Conservation (phyloP, 2,113 vertebrate species). For the Pseudonaja textilis region DNA sequence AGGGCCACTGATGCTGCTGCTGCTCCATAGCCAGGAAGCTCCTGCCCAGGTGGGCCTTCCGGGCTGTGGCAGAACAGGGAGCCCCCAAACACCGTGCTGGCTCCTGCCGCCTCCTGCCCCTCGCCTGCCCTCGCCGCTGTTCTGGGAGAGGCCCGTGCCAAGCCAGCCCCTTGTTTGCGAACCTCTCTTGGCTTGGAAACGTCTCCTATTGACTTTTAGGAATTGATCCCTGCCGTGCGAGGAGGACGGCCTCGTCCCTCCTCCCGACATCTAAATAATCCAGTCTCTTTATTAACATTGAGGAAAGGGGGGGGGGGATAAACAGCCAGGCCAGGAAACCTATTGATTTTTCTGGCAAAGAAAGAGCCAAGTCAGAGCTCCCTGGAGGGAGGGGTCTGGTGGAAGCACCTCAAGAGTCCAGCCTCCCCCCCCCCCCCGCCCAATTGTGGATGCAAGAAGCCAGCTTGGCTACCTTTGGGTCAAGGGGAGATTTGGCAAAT, state of each 20-base stretch:
- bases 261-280: neutral
- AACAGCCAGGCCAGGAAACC: neutral
- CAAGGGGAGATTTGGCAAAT: neutral
- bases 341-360: neutral
- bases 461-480: neutral
- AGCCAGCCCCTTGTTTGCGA: neutral
- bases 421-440: neutral
- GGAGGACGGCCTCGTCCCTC: neutral
- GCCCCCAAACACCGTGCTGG: neutral
- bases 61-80: neutral
- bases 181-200: neutral
- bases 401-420: neutral
- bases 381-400: neutral
- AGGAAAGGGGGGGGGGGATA: neutral
- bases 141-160: neutral
- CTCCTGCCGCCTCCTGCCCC: neutral
- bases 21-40: neutral
- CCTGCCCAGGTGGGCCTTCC: neutral
- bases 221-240: conserved; percentile 6
- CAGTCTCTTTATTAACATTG: conserved; percentile 6
- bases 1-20: neutral
- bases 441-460: neutral
- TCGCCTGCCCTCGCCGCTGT: neutral
- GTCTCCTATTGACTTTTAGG: neutral
- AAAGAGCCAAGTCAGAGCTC: neutral